phyloP scores from a whole-genome alignment of 2,888 invertebrate genomes.

The Serripes groenlandicus region DNA sequence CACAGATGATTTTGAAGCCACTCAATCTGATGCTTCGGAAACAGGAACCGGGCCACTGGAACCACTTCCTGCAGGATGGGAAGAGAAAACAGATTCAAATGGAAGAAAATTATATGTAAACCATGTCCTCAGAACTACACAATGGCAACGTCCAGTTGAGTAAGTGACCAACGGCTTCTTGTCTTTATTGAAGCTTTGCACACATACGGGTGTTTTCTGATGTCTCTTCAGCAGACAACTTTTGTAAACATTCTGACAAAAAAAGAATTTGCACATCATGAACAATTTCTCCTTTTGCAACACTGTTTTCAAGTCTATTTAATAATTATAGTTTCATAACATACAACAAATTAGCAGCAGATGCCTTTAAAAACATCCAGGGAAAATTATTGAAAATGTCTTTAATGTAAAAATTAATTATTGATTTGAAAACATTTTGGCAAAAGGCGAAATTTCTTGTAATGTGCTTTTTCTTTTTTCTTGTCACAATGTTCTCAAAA shows the following conservation, averaged over 20 bases:
- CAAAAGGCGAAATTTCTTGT: too few relatives aligned
- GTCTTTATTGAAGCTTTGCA: too few relatives aligned
- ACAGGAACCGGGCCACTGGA: slow-evolving; percentile 63
- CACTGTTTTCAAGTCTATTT: neutral
- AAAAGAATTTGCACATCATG: neutral
- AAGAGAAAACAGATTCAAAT: slow-evolving; percentile 96
- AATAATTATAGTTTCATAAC: too few relatives aligned
- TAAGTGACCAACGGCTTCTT: too few relatives aligned
- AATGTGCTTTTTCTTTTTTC: too few relatives aligned
- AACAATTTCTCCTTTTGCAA: neutral
- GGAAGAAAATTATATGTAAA: slow-evolving; percentile 99
- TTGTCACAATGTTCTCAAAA: too few relatives aligned
- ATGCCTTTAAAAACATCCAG: too few relatives aligned
- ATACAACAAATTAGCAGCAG: too few relatives aligned
- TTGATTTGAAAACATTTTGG: too few relatives aligned
- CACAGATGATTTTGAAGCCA: slow-evolving; percentile 46
- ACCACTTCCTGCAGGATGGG: slow-evolving; percentile 96
- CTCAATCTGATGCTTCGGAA: slow-evolving; percentile 49
- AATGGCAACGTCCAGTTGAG: slow-evolving; percentile 95
- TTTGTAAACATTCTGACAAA: neutral
- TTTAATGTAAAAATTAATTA: too few relatives aligned
- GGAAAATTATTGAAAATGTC: too few relatives aligned
- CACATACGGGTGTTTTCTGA: neutral
- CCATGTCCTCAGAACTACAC: slow-evolving; percentile 97
- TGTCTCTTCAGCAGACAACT: neutral